Evolutionary conservation across 2,888 invertebrate genomes (phyloP).

Genomic region (Toxonevra muliebris): DNA sequence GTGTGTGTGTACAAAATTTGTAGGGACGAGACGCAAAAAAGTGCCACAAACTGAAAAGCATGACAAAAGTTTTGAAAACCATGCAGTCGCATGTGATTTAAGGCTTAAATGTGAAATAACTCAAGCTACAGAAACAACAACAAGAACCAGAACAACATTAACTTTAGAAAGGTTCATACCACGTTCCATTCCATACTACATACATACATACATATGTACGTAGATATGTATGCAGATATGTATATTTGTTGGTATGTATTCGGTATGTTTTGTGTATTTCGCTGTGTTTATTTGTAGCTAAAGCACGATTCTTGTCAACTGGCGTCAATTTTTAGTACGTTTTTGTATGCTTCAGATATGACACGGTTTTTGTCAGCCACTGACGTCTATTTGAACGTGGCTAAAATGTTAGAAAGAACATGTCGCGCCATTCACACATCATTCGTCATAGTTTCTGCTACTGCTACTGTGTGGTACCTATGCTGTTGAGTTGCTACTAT

Average conservation of each 20-base stretch:
- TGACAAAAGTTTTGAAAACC: conserved; percentile 39
- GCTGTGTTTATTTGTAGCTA: conserved; percentile 31
- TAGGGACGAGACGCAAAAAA: conserved; percentile 11
- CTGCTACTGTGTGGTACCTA: conserved; percentile 31
- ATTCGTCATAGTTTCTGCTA: conserved; percentile 37
- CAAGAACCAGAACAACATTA: conserved; percentile 11
- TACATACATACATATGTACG: conserved; percentile 2
- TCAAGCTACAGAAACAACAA: conserved; percentile 17
- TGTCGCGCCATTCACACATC: conserved; percentile 36
- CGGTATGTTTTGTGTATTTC: conserved; percentile 9
- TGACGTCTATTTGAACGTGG: conserved; percentile 42
- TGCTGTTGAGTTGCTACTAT: background rate
- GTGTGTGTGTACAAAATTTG: background rate
- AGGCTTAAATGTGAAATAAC: conserved; percentile 33
- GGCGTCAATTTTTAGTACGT: conserved; percentile 39
- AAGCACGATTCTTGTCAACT: conserved; percentile 41
- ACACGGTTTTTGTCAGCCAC: conserved; percentile 54
- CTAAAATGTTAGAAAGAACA: conserved; percentile 38
- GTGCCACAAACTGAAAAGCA: conserved; percentile 34
- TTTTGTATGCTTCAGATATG: conserved; percentile 47
- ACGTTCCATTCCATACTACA: background rate
- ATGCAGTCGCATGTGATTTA: conserved; percentile 38
- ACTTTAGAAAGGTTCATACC: background rate
- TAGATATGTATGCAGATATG: conserved; percentile 6
- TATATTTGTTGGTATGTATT: conserved; percentile 25